Conservation (phyloP, 2,888 invertebrate species). For the Oscheius sp. region DNA sequence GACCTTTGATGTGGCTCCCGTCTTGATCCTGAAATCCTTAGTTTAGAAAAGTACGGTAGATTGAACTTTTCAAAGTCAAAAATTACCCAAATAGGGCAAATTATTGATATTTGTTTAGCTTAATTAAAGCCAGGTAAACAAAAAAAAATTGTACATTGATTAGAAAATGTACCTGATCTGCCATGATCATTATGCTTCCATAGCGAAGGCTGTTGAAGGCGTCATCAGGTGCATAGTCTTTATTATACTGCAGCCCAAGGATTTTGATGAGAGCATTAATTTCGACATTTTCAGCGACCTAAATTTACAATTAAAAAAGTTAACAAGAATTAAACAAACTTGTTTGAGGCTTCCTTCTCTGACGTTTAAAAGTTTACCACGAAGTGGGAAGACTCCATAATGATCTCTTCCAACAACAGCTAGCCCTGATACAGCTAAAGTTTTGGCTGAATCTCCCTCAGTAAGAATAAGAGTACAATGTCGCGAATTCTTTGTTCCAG, state of each 20-base stretch:
- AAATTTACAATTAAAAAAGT: slow-evolving; percentile 35
- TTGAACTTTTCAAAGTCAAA: too few species aligned
- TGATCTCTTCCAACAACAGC: slow-evolving; percentile 79
- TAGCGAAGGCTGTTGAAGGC: slow-evolving; percentile 90
- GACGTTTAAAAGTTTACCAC: slow-evolving; percentile 94
- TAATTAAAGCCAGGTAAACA: too few species aligned
- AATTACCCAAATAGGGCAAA: too few species aligned
- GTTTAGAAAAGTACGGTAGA: too few species aligned
- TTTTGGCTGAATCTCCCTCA: slow-evolving; percentile 99
- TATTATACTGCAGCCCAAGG: slow-evolving; percentile 92
- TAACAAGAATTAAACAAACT: slow-evolving; percentile 66
- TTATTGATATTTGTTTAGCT: too few species aligned
- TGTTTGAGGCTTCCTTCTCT: slow-evolving; percentile 95
- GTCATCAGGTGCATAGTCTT: slow-evolving; percentile 84
- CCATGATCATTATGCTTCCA: slow-evolving; percentile 98
- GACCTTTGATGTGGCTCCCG: slow-evolving; percentile 97
- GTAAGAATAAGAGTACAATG: slow-evolving; percentile 95
- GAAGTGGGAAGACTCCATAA: slow-evolving; percentile 92
- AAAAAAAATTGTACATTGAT: slow-evolving; percentile 19
- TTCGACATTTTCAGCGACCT: slow-evolving; percentile 94
- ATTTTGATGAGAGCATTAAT: slow-evolving; percentile 96
- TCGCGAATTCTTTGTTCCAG: slow-evolving; percentile 84
- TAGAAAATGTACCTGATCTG: slow-evolving; percentile 84
- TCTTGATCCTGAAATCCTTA: slow-evolving; percentile 87
- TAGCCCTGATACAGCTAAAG: slow-evolving; percentile 89